These are phyloP conservation scores for Alligator mississippiensis DNA, from an alignment of 2,113 vertebrate genomes.

Conservation along the genomic window DNA sequence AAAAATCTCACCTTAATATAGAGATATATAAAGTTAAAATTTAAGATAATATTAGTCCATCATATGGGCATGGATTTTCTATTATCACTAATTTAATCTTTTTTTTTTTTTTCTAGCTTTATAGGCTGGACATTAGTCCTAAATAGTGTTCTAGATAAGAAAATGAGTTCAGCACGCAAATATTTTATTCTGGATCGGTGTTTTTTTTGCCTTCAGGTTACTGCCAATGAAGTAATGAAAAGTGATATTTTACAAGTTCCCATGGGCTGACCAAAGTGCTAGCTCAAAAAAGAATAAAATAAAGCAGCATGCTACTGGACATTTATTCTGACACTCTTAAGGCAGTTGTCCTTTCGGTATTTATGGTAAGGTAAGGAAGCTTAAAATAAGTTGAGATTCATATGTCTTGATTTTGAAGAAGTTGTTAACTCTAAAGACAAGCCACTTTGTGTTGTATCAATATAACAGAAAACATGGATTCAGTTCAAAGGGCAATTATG, in stretches of 20 bases:
- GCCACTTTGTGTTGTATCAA: background rate
- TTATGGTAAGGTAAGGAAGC: background rate
- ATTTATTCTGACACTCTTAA: background rate
- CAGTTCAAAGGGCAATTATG: accelerated
- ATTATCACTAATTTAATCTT: background rate
- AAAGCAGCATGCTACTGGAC: background rate
- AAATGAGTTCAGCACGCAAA: background rate
- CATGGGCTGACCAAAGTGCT: background rate
- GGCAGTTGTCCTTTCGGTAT: background rate
- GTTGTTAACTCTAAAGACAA: background rate
- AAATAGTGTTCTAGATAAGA: background rate
- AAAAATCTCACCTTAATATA: background rate
- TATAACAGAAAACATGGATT: background rate
- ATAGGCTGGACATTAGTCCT: background rate
- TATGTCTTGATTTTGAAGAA: background rate
- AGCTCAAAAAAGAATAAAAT: background rate
- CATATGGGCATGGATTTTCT: background rate
- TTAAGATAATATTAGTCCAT: background rate
- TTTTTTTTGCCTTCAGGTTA: background rate
- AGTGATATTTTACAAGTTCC: background rate
- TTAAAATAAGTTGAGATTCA: background rate
- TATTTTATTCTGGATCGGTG: background rate
- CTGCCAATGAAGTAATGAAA: background rate
- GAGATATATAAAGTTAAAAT: background rate
- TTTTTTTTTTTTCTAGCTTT: background rate